Evolutionary conservation across 2,113 vertebrate species (phyloP).

Genomic region (Psophia crepitans): DNA sequence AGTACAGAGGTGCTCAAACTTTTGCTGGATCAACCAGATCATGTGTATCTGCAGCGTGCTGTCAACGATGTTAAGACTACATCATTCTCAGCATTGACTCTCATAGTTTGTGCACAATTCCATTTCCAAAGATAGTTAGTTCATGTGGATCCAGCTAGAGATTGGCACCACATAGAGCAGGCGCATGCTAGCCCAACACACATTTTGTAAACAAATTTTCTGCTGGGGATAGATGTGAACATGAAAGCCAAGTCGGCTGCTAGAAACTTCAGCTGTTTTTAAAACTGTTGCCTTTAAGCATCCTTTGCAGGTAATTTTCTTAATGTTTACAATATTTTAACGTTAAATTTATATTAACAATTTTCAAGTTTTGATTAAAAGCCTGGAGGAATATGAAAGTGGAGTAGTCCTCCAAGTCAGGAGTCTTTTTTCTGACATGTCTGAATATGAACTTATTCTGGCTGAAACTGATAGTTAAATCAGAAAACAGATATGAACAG

Average conservation of each 20-base stretch:
- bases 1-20: not conserved
- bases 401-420: not conserved
- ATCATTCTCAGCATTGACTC: not conserved
- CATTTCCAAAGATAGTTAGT: not conserved
- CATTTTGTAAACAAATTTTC: not conserved
- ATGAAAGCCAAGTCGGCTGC: not conserved
- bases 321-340: not conserved
- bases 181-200: not conserved
- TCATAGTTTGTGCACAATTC: not conserved
- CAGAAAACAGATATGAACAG: not conserved
- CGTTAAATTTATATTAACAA: not conserved
- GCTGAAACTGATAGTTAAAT: not conserved
- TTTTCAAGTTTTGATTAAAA: not conserved
- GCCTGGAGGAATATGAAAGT: not conserved
- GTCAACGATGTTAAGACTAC: not conserved
- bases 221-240: not conserved
- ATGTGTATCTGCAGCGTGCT: not conserved
- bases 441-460: not conserved
- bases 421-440: not conserved
- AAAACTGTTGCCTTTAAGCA: not conserved
- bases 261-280: not conserved
- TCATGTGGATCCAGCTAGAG: not conserved
- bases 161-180: not conserved
- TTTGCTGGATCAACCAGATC: not conserved
- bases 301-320: not conserved